phyloP scores from a whole-genome alignment of 2,888 invertebrate species.

The Hesperia comma region DNA sequence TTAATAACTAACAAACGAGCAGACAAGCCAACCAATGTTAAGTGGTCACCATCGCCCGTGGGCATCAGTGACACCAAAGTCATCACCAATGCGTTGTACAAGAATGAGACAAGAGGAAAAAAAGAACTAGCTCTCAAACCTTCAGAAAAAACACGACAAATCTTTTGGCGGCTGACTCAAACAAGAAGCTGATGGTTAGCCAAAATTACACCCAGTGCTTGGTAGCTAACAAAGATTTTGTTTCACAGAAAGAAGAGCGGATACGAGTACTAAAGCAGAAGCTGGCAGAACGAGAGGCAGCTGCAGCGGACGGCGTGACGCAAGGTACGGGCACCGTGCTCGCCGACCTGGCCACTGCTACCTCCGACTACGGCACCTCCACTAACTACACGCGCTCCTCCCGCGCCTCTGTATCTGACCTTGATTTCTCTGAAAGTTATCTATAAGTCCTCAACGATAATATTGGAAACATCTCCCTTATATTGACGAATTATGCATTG shows the following conservation, averaged over 20 bases:
- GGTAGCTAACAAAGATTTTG: conserved; percentile 33
- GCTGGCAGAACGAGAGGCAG: conserved; percentile 90
- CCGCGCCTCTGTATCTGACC: conserved; percentile 92
- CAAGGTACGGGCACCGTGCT: conserved; percentile 89
- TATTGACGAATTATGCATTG: neutral
- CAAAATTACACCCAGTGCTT: too few species aligned
- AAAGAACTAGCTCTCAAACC: too few species aligned
- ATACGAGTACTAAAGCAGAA: conserved; percentile 92
- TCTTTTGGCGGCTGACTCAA: too few species aligned
- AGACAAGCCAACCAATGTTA: too few species aligned
- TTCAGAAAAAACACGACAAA: too few species aligned
- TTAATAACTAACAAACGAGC: too few species aligned
- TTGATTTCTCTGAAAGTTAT: conserved; percentile 95
- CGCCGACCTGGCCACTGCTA: conserved; percentile 91
- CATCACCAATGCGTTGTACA: too few species aligned
- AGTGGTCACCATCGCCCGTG: too few species aligned
- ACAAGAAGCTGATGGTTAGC: too few species aligned
- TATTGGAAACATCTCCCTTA: neutral
- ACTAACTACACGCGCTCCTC: conserved; percentile 92
- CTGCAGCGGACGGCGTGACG: conserved; percentile 84
- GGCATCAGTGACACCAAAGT: too few species aligned
- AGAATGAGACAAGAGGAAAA: too few species aligned
- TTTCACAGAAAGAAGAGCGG: conserved; percentile 92
- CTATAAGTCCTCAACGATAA: conserved; percentile 74
- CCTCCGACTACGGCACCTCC: conserved; percentile 90